Base-by-base conservation (phyloP, 1,140 invertebrate genomes). In the Drosophila parabipectinata region DNA sequence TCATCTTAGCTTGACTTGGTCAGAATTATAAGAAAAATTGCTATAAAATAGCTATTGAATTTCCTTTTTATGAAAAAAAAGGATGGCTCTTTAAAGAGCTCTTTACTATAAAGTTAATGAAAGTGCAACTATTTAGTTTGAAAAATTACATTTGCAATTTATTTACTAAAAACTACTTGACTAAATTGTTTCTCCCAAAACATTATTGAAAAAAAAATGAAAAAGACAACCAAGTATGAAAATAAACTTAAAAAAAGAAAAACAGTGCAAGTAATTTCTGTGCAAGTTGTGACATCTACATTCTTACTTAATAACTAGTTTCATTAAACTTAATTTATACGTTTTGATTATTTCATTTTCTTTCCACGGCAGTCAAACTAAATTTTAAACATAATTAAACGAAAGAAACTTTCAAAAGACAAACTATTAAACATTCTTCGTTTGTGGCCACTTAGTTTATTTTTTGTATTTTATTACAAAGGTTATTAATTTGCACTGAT, bases 391-490 rank as follows among this genome's bases (percentile, higher is more conserved):
- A 10, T 12, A 37, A 37, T 12, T 37, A 44, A 44, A 15, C 5
- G 4, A 4, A 10, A 18, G 30, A 15, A 34, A 30, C 30, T 8
- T 18, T 12, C 4, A 1, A 32, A 24, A 21, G 15, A 47, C 15
- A 47, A 30, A 50, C 3, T 5, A 18, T 15, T 1, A 32, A 18
- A 52, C 58, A 32, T 18, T 32, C 41, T 12, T 37, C 10, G 21
- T 30, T 18, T 26, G 28, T 44, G 47, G 51, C 34, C 47, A 44
- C 37, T 41, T 64, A 41, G 37, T 44, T 62, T 72, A 57, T 51
- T 53, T 51, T 53, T 57, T 75, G 37, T 41, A 76, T 76, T 76
- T 76, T 68, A 45, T 74, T 66, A 76, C 73, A 69, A 68, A 61
- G 51, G 54, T 75, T 53, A 72, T 72, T 71, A 69, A 37, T 69